phyloP scores from a whole-genome alignment of 92 coral and sea anemone genomes.

The Virgularia gustaviana region DNA sequence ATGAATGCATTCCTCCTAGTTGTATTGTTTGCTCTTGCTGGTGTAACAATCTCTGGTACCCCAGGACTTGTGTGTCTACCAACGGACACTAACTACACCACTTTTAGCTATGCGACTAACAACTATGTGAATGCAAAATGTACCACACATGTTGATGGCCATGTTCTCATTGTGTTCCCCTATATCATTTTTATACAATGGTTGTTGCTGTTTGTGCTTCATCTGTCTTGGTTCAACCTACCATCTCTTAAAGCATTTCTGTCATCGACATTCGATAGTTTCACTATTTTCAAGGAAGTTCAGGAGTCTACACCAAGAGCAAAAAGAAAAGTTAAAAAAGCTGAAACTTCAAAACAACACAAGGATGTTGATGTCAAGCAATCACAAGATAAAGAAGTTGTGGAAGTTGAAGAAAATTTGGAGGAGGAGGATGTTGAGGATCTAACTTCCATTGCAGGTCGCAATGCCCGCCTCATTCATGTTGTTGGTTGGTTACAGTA shows the following conservation, averaged over 20 bases:
- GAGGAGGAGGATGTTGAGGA: neutral
- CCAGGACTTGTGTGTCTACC: constrained; percentile 29
- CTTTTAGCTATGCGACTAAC: constrained; percentile 16
- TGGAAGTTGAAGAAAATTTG: neutral
- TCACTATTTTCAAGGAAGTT: constrained; percentile 6
- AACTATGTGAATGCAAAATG: constrained; percentile 27
- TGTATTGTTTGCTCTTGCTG: constrained; percentile 36
- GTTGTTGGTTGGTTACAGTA: constrained; percentile 23
- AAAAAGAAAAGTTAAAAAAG: neutral
- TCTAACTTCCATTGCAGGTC: neutral
- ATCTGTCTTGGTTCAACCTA: constrained; percentile 32
- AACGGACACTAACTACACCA: neutral
- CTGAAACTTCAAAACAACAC: neutral
- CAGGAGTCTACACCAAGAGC: neutral
- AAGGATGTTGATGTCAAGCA: neutral
- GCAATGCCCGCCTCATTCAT: constrained; percentile 25
- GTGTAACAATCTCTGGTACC: constrained; percentile 29
- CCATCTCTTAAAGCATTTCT: constrained; percentile 31
- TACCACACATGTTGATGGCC: constrained; percentile 29
- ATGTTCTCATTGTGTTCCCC: constrained; percentile 20
- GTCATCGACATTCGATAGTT: constrained; percentile 13
- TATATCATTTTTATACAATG: constrained; percentile 32
- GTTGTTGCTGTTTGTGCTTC: constrained; percentile 25
- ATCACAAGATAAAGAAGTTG: neutral
- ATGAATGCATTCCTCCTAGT: constrained; percentile 25